phyloP scores from a whole-genome alignment of 2,113 vertebrate genomes.

The Vidua chalybeata region DNA sequence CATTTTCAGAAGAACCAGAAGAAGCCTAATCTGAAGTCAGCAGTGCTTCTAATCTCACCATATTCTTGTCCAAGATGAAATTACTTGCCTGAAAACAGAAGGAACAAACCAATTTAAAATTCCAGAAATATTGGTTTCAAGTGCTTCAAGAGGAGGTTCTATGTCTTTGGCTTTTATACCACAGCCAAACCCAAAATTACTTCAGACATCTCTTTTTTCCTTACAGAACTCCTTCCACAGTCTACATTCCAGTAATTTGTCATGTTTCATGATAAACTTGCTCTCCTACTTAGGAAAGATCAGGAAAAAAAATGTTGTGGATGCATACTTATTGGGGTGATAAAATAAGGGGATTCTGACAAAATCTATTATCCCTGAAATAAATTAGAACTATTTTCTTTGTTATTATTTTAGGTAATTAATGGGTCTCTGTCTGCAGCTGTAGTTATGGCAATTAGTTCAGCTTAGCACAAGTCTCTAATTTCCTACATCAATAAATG shows the following conservation, averaged over 20 bases:
- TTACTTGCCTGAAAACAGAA: not conserved
- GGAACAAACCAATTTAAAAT: not conserved
- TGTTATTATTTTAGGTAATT: conserved; percentile 6
- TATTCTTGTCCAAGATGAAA: not conserved
- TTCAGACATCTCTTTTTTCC: not conserved
- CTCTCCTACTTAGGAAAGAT: not conserved
- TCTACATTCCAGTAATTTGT: not conserved
- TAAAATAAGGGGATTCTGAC: not conserved
- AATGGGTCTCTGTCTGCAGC: conserved; percentile 5
- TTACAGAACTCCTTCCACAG: not conserved
- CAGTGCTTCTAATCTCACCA: not conserved
- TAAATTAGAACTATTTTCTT: not conserved
- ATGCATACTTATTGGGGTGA: not conserved
- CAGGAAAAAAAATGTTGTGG: not conserved
- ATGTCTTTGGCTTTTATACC: not conserved
- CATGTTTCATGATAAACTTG: not conserved
- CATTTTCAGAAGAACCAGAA: not conserved
- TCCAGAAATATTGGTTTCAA: not conserved
- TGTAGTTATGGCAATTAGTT: conserved; percentile 21
- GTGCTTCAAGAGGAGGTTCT: not conserved
- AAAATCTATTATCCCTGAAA: not conserved
- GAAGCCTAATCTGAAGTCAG: not conserved
- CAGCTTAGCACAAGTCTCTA: conserved; percentile 31
- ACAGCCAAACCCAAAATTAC: not conserved
- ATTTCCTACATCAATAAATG: conserved; percentile 60